These are phyloP conservation scores for Amphimallon solstitiale DNA, from an alignment of 2,888 invertebrate species.

Conservation along the genomic window DNA sequence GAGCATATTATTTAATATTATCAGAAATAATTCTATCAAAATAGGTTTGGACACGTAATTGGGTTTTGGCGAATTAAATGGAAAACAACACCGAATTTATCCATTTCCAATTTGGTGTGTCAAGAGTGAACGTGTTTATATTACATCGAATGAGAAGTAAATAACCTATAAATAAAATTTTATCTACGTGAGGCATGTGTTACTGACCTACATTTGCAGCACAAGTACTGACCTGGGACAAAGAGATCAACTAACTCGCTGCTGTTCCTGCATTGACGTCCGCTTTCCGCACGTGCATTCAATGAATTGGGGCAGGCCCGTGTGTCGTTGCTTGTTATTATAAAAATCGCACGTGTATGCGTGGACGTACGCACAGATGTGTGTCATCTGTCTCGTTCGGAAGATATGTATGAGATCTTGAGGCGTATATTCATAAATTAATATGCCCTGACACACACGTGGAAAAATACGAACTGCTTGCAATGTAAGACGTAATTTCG, in stretches of 20 bases:
- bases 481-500: no score
- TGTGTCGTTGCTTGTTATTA: constrained; percentile 1
- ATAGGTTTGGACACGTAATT: no score
- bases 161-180: constrained; percentile 37
- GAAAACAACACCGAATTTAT: no score
- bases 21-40: no score
- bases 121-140: background rate
- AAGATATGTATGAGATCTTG: background rate
- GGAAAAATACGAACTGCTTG: no score
- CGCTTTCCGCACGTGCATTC: constrained; percentile 22
- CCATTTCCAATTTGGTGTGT: no score
- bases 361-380: background rate
- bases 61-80: no score
- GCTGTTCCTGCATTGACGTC: background rate
- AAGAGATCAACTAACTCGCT: constrained; percentile 9
- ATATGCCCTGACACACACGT: no score
- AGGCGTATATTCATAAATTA: background rate
- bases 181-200: constrained; percentile 36
- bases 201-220: constrained; percentile 34
- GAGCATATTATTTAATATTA: no score
- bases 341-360: constrained; percentile 1
- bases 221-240: constrained; percentile 26
- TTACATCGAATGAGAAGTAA: constrained; percentile 14
- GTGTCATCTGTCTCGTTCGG: constrained; percentile 10
- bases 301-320: constrained; percentile 33